A percentile compares a stretch with the other conserved stretches of the same genome.
Conservation (phyloP, 2,113 vertebrate genomes). For the Empidonax traillii region DNA sequence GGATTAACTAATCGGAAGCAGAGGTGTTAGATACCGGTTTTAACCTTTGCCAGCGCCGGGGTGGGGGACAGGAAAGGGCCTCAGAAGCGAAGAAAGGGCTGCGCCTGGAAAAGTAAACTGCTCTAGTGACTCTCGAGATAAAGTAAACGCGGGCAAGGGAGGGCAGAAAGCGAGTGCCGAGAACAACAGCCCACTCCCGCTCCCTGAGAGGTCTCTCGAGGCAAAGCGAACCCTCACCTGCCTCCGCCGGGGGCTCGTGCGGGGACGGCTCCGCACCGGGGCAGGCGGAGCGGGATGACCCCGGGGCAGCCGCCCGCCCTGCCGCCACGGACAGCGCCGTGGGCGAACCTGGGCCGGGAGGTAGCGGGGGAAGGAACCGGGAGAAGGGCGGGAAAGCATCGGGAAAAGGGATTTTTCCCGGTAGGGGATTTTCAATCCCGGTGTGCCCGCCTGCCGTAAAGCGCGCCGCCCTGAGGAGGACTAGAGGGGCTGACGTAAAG, state of each 20-base stretch:
- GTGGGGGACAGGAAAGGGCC: accelerated
- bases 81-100: accelerated
- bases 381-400: not conserved
- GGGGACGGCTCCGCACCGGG: too few species aligned
- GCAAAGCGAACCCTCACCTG: accelerated
- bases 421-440: too few species aligned
- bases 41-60: not conserved
- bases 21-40: not conserved
- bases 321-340: accelerated
- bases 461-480: not conserved
- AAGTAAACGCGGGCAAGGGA: not conserved
- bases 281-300: too few species aligned
- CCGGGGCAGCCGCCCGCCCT: not conserved
- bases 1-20: accelerated
- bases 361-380: too few species aligned
- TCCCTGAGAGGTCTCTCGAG: accelerated
- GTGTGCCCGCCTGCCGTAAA: not conserved
- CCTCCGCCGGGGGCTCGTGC: not conserved
- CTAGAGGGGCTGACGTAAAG: not conserved
- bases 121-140: not conserved
- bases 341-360: accelerated
- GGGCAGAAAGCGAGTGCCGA: accelerated
- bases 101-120: not conserved
- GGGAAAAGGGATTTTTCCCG: not conserved
- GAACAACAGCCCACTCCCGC: accelerated